Base-by-base conservation (phyloP, 2,888 invertebrate species). In the Aporophyla lueneburgensis region DNA sequence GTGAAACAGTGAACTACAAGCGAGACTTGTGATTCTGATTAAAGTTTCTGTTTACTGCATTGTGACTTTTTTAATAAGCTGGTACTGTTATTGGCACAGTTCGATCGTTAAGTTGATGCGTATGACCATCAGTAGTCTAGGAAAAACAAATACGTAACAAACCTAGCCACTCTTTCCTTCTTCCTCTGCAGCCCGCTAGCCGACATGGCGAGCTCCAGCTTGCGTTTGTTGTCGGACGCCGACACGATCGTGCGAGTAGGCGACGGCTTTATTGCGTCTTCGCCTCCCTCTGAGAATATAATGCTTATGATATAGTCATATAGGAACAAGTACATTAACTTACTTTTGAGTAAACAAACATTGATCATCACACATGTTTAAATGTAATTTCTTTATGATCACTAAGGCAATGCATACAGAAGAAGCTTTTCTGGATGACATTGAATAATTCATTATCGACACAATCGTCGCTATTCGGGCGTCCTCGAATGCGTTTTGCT, bases 131-230 rank as follows among this genome's bases (percentile, higher is more conserved):
- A 33, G 1, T 33, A 33, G 33, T 2, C 33, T 33, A 33, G 33
- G 33, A 33, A 33, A 1, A 43, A 43, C 10, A 72, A 69, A 19
- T n/a, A 21, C 4, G 43, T 40, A 33, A 76, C 58, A 24, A 2
- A 96, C 96, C 96, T 96, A 77, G 94, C 94, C 0, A 95, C 94
- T 19, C 95, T 98, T 84, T 97, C 97, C 90, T 98, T 98, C 94
- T 98, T 98, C 94, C 98, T 97, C 83, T 95, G 93, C 90, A 95
- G 74, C 1, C 94, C 93, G 97, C 98, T 95, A 84, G 98, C 97
- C 62, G 98, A 98, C 87, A 97, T 97, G n/a, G 98, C 98, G 46
- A 97, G 97, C 93, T 98, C 98, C 71, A 98, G 94, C 92, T 98
- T 98, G 71, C 98, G 97, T 93, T 98, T 98, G 71, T 98, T 97